Evolutionary conservation across 1,140 invertebrate genomes (phyloP), one percentile per base, ranked within the genome.

Genomic region (Papilio aristodemus): DNA sequence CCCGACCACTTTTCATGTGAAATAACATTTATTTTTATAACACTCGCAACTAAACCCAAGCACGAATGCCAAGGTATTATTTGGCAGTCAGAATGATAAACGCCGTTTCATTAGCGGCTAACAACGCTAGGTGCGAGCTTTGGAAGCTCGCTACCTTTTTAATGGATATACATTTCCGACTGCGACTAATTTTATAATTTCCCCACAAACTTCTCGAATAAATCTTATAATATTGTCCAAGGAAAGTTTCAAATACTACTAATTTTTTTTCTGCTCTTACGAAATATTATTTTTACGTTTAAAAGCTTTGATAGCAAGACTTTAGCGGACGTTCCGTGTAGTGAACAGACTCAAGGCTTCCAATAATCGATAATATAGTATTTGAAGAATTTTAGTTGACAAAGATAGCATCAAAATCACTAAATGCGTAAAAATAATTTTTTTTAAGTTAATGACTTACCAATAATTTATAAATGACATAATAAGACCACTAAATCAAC

Each of bases 81-180:
- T 83, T 83, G 79, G 81, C 81, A 80, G 76, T 76, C 75, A 74
- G 73, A 78, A 83, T 83, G 81, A 83, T 78, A 83, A 81, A 83
- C 77, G 76, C 68, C 72, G 71, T 83, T 83, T 83, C 79, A 83
- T 83, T 83, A 83, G 76, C 71, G 81, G 71, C 71, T 70, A 71
- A 76, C 70, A 79, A 75, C 74, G 71, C 70, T 69, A 79, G 75
- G 78, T 77, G 64, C 69, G 39, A 59, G 67, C 67, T 71, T 72
- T 72, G 62, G 71, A 67, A 73, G 71, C 76, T 76, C 68, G 72
- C 74, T 74, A 71, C 70, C 63, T 76, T 82, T 79, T 77, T 77
- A 72, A 74, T 68, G 64, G 71, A 67, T 67, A 77, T 73, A 70
- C 69, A 68, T 71, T 22, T 58, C 66, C 17, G 70, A n/a, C 64